Percentiles rank a stretch among this genome's conserved stretches.
Conservation (phyloP, 2,113 vertebrate genomes). For the Nycticebus coucang region DNA sequence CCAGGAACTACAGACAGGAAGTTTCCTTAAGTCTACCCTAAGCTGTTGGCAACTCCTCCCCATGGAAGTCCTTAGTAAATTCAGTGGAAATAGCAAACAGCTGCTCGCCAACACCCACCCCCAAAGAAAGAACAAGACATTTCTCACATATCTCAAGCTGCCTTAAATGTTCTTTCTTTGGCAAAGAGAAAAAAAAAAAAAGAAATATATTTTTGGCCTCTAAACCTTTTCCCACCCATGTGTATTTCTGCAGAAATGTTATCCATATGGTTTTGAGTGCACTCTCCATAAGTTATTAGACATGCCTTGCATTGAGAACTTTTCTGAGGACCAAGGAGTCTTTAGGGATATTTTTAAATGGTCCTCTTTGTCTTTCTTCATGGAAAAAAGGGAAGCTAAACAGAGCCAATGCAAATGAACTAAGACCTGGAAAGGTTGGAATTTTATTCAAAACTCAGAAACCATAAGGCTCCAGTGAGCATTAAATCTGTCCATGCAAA, state of each 20-base stretch:
- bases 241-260: constrained; percentile 78
- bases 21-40: constrained; percentile 63
- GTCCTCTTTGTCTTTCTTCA: constrained; percentile 63
- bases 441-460: constrained; percentile 72
- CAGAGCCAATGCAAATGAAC: constrained; percentile 74
- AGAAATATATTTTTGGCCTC: constrained; percentile 79
- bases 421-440: constrained; percentile 64
- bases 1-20: constrained; percentile 43
- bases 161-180: constrained; percentile 82
- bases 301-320: constrained; percentile 69
- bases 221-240: constrained; percentile 78
- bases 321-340: constrained; percentile 73
- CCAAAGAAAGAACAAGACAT: constrained; percentile 81
- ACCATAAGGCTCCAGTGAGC: background rate
- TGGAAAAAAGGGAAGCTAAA: constrained; percentile 59
- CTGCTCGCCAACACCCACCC: constrained; percentile 80
- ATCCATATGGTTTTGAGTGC: constrained; percentile 76
- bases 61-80: constrained; percentile 68
- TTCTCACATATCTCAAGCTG: constrained; percentile 82
- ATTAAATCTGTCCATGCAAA: constrained; percentile 54
- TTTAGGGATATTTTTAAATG: constrained; percentile 70
- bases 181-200: constrained; percentile 74
- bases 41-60: constrained; percentile 25
- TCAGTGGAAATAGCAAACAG: constrained; percentile 77
- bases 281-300: constrained; percentile 77